Evolutionary conservation across 2,113 vertebrate species (phyloP).

Genomic region (Cynocephalus volans): DNA sequence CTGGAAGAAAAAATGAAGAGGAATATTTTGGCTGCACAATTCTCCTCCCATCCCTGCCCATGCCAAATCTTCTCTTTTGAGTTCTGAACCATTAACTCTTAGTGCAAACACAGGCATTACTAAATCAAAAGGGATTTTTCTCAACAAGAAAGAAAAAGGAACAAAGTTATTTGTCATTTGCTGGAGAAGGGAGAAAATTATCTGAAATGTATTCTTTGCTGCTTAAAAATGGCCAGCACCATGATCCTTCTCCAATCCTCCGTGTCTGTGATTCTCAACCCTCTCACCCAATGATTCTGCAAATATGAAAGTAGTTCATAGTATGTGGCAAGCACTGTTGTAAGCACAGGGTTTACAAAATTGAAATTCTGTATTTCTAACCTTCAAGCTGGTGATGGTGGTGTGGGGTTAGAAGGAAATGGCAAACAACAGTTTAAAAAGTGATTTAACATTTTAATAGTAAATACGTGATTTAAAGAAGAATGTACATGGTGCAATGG

Average conservation of each 20-base stretch:
- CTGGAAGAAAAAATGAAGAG: slow-evolving; percentile 72
- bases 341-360: background rate
- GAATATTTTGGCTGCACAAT: slow-evolving; percentile 77
- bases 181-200: background rate
- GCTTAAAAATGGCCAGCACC: background rate
- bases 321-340: background rate
- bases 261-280: background rate
- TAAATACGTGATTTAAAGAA: background rate
- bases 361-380: background rate
- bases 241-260: background rate
- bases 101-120: slow-evolving; percentile 7
- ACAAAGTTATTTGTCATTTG: slow-evolving; percentile 2
- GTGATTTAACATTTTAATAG: background rate
- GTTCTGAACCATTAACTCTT: slow-evolving; percentile 61
- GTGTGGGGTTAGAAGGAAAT: background rate
- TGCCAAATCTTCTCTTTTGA: slow-evolving; percentile 76
- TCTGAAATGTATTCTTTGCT: background rate
- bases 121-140: slow-evolving; percentile 22
- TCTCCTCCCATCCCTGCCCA: slow-evolving; percentile 65
- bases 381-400: background rate
- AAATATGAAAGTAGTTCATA: background rate
- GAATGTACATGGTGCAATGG: background rate
- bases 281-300: slow-evolving; percentile 5
- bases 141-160: background rate
- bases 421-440: background rate